A percentile compares a stretch with the other conserved stretches of the same genome.
Conservation (phyloP, 2,797 vertebrate genomes). For the Sebastes aleutianus region DNA sequence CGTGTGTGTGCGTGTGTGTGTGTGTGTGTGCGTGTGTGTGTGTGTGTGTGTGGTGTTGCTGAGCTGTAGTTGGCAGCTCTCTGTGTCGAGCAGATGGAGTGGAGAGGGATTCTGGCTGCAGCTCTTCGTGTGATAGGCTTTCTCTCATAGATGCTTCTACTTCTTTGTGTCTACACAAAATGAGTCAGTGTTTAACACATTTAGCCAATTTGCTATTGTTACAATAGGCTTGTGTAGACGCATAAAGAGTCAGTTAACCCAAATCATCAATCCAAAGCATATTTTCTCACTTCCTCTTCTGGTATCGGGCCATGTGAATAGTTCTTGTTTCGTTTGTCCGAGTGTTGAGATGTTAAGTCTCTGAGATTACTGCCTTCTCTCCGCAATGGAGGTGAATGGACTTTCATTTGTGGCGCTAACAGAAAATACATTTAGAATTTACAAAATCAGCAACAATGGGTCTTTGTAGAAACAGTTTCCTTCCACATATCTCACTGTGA, state of each 20-base stretch:
- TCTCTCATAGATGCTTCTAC: conserved; percentile 27
- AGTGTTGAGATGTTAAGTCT: neutral
- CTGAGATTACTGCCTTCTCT: neutral
- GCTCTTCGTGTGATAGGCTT: conserved; percentile 39
- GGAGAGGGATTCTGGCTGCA: conserved; percentile 58
- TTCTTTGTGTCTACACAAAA: conserved; percentile 51
- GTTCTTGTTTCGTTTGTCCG: neutral
- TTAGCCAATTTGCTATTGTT: neutral
- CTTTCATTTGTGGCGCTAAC: neutral
- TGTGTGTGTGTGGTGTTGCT: conserved; percentile 10
- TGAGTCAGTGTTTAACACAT: conserved; percentile 17
- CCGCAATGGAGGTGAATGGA: neutral
- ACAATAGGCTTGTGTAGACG: neutral
- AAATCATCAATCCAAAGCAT: neutral
- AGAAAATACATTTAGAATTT: neutral
- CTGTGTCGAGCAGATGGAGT: conserved; percentile 65
- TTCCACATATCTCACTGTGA: neutral
- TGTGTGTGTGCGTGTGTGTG: neutral
- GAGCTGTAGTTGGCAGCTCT: conserved; percentile 59
- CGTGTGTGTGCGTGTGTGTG: no score
- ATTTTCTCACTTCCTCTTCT: neutral
- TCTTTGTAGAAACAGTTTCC: neutral
- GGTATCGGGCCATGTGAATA: neutral
- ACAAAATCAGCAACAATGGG: neutral
- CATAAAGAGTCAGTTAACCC: neutral